Conservation (phyloP, 2,113 vertebrate species). For the Corydoras maculifer region DNA sequence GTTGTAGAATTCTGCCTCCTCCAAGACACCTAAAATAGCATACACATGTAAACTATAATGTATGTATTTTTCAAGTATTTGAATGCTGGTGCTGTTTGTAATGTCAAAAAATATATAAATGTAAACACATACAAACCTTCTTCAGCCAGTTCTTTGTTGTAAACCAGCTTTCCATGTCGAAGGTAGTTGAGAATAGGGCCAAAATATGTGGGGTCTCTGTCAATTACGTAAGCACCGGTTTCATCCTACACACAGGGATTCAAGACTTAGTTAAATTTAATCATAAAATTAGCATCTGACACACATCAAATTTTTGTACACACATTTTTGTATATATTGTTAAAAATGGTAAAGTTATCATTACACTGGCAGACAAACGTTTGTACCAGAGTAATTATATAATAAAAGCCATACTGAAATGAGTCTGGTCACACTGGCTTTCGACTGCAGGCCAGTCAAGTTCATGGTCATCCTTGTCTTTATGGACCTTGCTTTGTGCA, state of each 20-base stretch:
- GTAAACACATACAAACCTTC: slow-evolving; percentile 70
- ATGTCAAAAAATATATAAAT: too few species aligned
- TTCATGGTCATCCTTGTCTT: too few species aligned
- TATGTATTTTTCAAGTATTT: too few species aligned
- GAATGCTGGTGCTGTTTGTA: too few species aligned
- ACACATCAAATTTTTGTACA: slow-evolving; percentile 3
- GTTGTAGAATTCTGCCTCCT: too few species aligned
- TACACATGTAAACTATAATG: neutral
- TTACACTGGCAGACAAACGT: too few species aligned
- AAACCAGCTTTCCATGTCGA: slow-evolving; percentile 90
- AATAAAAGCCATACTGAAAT: too few species aligned
- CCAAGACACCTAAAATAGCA: neutral
- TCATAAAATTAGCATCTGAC: slow-evolving; percentile 1
- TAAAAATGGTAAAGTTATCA: too few species aligned
- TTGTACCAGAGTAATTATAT: too few species aligned
- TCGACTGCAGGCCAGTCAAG: too few species aligned
- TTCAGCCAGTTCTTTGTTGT: slow-evolving; percentile 96
- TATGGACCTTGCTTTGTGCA: too few species aligned
- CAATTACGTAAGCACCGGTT: slow-evolving; percentile 93
- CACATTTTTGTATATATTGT: neutral
- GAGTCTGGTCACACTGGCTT: too few species aligned
- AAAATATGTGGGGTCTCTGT: slow-evolving; percentile 96
- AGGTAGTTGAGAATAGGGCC: slow-evolving; percentile 97
- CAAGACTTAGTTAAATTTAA: slow-evolving; percentile 3
- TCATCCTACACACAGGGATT: slow-evolving; percentile 74